Evolutionary conservation across 2,888 invertebrate species (phyloP), one percentile per base, ranked within the genome.

Genomic region (Scotopteryx bipunctaria): DNA sequence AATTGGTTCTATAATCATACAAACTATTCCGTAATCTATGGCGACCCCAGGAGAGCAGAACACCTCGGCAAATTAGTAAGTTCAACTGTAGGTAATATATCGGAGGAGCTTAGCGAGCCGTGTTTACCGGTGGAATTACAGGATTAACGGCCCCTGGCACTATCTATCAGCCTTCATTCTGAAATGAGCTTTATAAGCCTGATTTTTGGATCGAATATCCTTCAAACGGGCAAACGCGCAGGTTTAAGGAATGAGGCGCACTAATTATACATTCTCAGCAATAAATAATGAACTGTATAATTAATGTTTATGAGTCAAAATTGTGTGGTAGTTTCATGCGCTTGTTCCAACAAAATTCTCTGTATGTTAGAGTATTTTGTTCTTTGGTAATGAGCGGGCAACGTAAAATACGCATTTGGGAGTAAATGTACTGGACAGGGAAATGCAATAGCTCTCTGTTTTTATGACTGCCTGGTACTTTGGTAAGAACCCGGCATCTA

Each of bases 71-170:
- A 58, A 61, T 61, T 61, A 59, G 52, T 57, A 59, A 59, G 55
- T 52, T 50, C 50, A 57, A 53, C 48, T 49, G 60, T 67, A n/a
- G n/a, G n/a, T n/a, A 63, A 66, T 68, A 63, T 64, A 66, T 69
- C 63, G 65, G 64, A 63, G 60, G 51, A 57, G 64, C 38, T 43
- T 43, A 50, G 37, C 27, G 38, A 33, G 43, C 29, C 16, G 38
- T 54, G 53, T 54, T 54, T 54, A 48, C 53, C 23, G 33, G 48
- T 31, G 23, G 48, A 48, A 54, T 54, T 54, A 54, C 53, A 40
- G 35, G 43, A 48, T 54, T 54, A 44, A 15, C n/a, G 19, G 13
- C 33, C 35, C 40, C 8, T 21, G 29, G 40, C 51, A 41, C 35
- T 15, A 35, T 14, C 1, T 16, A 23, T 16, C 11, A 29, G 11